A percentile compares a stretch with the other conserved stretches of the same genome.
These are phyloP conservation scores for Diogma glabrata DNA, from an alignment of 2,888 invertebrate species.

Conservation along the genomic window DNA sequence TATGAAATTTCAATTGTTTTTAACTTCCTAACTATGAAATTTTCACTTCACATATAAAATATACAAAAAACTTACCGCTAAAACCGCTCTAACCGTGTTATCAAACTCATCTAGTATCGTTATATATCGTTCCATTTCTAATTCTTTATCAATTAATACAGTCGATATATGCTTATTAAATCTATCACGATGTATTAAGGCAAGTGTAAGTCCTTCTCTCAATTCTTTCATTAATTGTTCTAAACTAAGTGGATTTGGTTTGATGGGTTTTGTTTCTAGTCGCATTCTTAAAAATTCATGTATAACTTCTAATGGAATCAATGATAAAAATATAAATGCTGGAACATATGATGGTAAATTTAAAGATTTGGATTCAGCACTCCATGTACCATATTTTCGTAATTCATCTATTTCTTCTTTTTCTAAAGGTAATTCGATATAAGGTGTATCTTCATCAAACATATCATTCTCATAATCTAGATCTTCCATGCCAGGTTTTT, in stretches of 20 bases:
- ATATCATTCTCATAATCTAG: conserved; percentile 35
- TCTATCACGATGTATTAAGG: conserved; percentile 68
- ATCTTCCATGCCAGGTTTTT: conserved; percentile 38
- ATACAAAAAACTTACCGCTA: conserved; percentile 56
- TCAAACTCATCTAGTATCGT: conserved; percentile 62
- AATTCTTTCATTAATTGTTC: conserved; percentile 83
- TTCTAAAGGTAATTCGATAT: conserved; percentile 17
- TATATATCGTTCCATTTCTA: conserved; percentile 40
- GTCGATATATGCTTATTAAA: conserved; percentile 55
- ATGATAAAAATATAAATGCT: conserved; percentile 74
- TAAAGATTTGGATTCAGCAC: conserved; percentile 61
- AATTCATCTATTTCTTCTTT: conserved; percentile 20
- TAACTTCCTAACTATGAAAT: no score
- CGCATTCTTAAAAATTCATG: conserved; percentile 82
- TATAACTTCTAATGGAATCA: conserved; percentile 80
- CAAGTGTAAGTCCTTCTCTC: conserved; percentile 77
- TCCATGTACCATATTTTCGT: conserved; percentile 58
- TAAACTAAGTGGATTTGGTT: conserved; percentile 77
- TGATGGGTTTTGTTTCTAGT: conserved; percentile 67
- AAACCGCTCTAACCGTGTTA: conserved; percentile 57
- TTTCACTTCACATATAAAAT: no score
- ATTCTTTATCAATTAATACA: conserved; percentile 41
- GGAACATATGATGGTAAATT: conserved; percentile 75
- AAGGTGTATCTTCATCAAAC: conserved; percentile 33
- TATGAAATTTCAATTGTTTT: no score